Base-by-base conservation (phyloP, 2,888 invertebrate genomes). In the Hyposoter dolosus region DNA sequence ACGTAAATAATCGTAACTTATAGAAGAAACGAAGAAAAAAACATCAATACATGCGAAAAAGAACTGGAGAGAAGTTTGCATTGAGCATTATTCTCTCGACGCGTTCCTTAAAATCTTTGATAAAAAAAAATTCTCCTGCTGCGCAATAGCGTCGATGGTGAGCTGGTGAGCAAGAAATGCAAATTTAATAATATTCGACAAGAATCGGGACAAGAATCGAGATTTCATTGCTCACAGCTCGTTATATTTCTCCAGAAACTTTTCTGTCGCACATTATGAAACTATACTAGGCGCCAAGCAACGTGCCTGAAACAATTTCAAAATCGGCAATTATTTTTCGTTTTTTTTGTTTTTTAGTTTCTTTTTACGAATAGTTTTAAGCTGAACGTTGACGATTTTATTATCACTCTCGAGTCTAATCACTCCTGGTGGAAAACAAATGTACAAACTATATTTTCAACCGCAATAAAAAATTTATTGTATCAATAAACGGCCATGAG, bases 361-460 rank as follows among this genome's bases (percentile, higher is more conserved):
- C 23, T 56, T 56, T 56, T 56, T 56, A 23, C 19, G 23, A 6
- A 23, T 12, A 56, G 23, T 12, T 56, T 56, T 56, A 23, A 23
- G 56, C 23, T 10, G 3, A 56, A 23, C 23, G 3, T 56, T 23
- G 23, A 23, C 9, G 23, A 23, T 23, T 56, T 56, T 12, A 53
- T 53, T 3, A 63, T 28, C 63, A 17, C 7, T 17, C 7, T 17
- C 63, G 35, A 65, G 45, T 69, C 6, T 47, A 23, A 23, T 23
- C 45, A 28, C 69, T 69, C 43, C 40, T 45, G 7, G 45, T 45
- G 45, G 23, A 10, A 10, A 69, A 43, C 19, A 45, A 69, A 69
- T 45, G 47, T 69, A 69, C 69, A 69, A 69, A 69, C 23, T 69
- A 45, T 69, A 23, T 15, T 69, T 69, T 69, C n/a, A 15, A 69